These are phyloP conservation scores for Leptinotarsa juncta DNA, from an alignment of 2,888 invertebrate genomes.

Conservation along the genomic window DNA sequence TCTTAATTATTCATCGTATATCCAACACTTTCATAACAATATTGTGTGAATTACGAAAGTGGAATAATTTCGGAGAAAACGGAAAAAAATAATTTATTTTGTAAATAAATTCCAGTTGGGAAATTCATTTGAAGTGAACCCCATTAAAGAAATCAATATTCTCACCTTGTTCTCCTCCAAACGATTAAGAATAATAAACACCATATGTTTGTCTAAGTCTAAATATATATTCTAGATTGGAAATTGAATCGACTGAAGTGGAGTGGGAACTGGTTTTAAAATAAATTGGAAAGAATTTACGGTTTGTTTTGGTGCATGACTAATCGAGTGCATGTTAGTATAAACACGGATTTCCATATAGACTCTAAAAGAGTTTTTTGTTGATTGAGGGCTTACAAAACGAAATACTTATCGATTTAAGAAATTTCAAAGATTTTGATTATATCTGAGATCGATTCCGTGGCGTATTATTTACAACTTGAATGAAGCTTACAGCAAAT, in stretches of 20 bases:
- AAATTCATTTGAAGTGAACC: not conserved
- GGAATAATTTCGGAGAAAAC: not conserved
- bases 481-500: too few relatives aligned
- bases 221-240: slow-evolving; percentile 5
- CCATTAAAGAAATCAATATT: slow-evolving; percentile 5
- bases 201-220: not conserved
- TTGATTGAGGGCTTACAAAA: not conserved
- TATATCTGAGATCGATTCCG: too few relatives aligned
- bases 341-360: not conserved
- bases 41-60: not conserved
- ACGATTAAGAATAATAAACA: slow-evolving; percentile 15
- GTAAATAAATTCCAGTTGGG: slow-evolving; percentile 5
- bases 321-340: not conserved
- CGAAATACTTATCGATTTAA: too few relatives aligned
- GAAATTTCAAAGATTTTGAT: too few relatives aligned
- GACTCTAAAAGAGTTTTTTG: not conserved
- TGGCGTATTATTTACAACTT: too few relatives aligned
- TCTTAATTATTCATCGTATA: too few relatives aligned
- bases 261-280: not conserved
- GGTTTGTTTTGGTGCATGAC: not conserved
- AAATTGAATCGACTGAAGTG: slow-evolving; percentile 3
- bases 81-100: not conserved
- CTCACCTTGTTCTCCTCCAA: slow-evolving; percentile 12
- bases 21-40: not conserved
- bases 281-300: slow-evolving; percentile 1